A percentile compares a stretch with the other conserved stretches of the same genome.
These are phyloP conservation scores for Tribolium madens DNA, from an alignment of 1,140 invertebrate species.

Conservation along the genomic window DNA sequence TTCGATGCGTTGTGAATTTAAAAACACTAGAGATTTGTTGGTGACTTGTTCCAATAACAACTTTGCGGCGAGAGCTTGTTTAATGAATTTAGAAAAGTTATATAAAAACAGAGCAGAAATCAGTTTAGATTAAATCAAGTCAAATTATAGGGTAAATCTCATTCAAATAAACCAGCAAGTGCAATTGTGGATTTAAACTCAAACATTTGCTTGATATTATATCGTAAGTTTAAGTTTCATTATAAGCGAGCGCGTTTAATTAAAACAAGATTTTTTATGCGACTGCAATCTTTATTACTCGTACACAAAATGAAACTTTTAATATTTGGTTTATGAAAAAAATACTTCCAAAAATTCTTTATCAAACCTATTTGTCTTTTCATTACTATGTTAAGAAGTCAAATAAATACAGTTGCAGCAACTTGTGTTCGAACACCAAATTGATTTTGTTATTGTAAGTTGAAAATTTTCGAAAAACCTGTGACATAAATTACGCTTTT, in stretches of 20 bases:
- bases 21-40: too few species aligned
- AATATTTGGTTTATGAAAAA: not conserved
- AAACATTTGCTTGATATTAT: constrained; percentile 9
- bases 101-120: too few species aligned
- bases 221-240: constrained; percentile 20
- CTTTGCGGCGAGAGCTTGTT: not conserved
- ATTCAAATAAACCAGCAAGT: not conserved
- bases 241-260: not conserved
- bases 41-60: not conserved
- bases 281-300: not conserved
- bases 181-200: constrained; percentile 6
- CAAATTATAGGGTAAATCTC: not conserved
- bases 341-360: not conserved
- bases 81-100: too few species aligned
- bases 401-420: constrained; percentile 7
- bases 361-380: not conserved
- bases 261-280: constrained; percentile 14
- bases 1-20: too few species aligned
- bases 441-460: constrained; percentile 28
- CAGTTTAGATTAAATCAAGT: not conserved
- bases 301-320: not conserved
- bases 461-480: constrained; percentile 15
- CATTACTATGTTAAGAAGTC: not conserved
- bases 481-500: constrained; percentile 28
- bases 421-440: constrained; percentile 6